These are phyloP conservation scores for Aphodius granarius DNA, from an alignment of 2,888 invertebrate species.

Conservation along the genomic window DNA sequence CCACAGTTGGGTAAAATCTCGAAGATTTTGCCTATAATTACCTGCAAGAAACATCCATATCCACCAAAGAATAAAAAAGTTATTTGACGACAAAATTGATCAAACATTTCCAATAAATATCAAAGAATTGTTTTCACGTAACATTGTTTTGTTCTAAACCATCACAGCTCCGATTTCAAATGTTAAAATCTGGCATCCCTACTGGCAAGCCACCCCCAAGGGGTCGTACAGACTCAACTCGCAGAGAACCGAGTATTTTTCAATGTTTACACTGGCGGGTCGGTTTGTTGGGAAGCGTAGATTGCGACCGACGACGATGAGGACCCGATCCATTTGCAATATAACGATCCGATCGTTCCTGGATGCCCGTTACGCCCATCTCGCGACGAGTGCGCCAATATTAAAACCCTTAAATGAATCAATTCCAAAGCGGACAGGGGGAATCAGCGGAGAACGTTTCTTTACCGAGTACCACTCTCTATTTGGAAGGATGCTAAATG, in stretches of 20 bases:
- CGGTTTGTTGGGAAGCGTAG: slow-evolving; percentile 50
- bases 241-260: slow-evolving; percentile 47
- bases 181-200: too few species aligned
- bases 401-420: slow-evolving; percentile 13
- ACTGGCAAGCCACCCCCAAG: not conserved
- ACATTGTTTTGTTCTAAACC: too few species aligned
- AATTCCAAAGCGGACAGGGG: slow-evolving; percentile 1
- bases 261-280: slow-evolving; percentile 53
- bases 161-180: too few species aligned
- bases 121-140: too few species aligned
- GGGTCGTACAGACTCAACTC: not conserved
- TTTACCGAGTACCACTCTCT: not conserved
- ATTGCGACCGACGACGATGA: slow-evolving; percentile 48
- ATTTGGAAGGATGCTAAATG: not conserved
- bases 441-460: not conserved
- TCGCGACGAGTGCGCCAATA: slow-evolving; percentile 5
- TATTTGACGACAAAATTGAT: too few species aligned
- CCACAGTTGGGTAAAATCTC: too few species aligned
- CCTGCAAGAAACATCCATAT: too few species aligned
- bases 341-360: slow-evolving; percentile 35
- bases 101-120: too few species aligned
- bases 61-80: too few species aligned
- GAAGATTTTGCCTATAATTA: too few species aligned
- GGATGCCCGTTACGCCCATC: slow-evolving; percentile 8
- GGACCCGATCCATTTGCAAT: slow-evolving; percentile 47